Base-by-base conservation (phyloP, 2,888 invertebrate species). In the Eulithis prunata region DNA sequence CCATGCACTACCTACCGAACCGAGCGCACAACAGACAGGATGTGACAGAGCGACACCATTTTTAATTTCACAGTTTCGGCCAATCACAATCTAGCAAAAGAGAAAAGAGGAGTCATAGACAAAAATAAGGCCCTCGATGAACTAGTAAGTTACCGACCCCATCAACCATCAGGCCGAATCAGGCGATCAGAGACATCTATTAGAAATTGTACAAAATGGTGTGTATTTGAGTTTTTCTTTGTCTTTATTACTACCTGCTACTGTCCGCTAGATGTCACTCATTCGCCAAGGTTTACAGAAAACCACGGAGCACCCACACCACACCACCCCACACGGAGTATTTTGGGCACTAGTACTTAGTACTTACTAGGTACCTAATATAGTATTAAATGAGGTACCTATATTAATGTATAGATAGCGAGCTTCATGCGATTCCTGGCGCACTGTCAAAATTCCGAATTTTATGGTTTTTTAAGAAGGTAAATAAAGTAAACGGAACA, bases 41-140 rank as follows among this genome's bases (percentile, higher is more conserved):
- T 89, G 73, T 93, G 93, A 93, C 91, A 89, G 90, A 90, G 87
- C 88, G 69, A 86, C 90, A 90, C 91, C 89, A 90, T 91, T 84
- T 88, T 85, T 79, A 83, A 84, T 76, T 81, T 45, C 75, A 68
- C 64, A 56, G 57, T 67, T 70, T 70, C 66, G 71, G 64, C 91
- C 91, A 91, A 91, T 90, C 70, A 75, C 46, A 80, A 71, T 45
- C 47, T 71, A 64, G 76, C 75, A 70, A 79, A 70, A 73, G 75
- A 73, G 71, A 64, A 59, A 41, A 57, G 47, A 54, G 12, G 10
- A 49, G 6, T 36, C 51, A 51, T 62, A 62, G 62, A 62, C 43
- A 68, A 47, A 57, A 67, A 58, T 49, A 49, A 58, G 32, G 49
- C 14, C 12, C 14, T 8, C 4, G 12, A 57, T 36, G 2, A 11